Base-by-base conservation (phyloP, 1,140 invertebrate species). In the Streblospio benedicti region DNA sequence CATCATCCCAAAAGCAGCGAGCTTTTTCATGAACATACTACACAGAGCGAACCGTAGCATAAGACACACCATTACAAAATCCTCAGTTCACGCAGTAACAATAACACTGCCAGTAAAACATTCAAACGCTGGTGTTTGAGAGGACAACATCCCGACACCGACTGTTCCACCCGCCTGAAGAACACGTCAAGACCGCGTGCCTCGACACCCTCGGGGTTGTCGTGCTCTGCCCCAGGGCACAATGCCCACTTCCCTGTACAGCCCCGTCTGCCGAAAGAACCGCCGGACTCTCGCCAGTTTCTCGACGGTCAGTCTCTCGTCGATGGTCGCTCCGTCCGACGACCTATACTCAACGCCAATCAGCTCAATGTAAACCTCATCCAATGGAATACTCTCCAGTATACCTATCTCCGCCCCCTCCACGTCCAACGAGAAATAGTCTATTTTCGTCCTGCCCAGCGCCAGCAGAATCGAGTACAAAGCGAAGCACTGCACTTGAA, bases 391-490 rank as follows among this genome's bases (percentile, higher is more conserved):
- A 16, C 61, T 63, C 47, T 66, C 57, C 25, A 70, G 55, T 16
- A 70, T 59, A 45, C 32, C 55, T 45, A 65, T 61, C 47, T 70
- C 69, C 6, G 64, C 61, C 25, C 67, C 69, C 54, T 70, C 67
- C 4, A 70, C 61, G 53, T 70, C 67, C 16, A 70, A 43, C 53
- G 67, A 66, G 54, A 70, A 67, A 57, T 67, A 69, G 44, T 70
- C 69, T 5, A 70, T 55, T 18, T 30, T 16, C 31, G 30, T 41
- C 16, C 25, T 16, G 18, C 41, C 41, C 14, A 59, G 20, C 4
- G 57, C 57, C 44, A 59, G 3, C 27, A 59, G 30, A 14, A 59
- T 52, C 4, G 45, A 33, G 14, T 38, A 18, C 12, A 59, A 23
- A 30, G 57, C 45, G 28, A 51, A 59, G 47, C 57, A 59, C 32